Evolutionary conservation across 2,797 vertebrate genomes (phyloP), one percentile per base, ranked within the genome.

Genomic region (Coregonus suidteri): DNA sequence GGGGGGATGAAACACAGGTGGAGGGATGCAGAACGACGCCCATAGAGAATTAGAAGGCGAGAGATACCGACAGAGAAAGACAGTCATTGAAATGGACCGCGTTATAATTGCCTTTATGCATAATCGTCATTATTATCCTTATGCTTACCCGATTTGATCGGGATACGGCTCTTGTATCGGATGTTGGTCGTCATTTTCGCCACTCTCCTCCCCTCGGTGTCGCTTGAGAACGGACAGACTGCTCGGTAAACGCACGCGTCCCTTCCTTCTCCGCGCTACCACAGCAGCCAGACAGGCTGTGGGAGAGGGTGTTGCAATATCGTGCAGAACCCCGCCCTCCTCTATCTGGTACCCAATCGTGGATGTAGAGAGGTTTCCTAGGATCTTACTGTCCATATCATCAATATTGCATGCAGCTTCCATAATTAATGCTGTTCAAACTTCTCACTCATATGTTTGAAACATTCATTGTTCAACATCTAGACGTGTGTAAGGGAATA

Each of bases 81-180:
- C 77, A 66, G 75, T 87, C 74, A 86, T 6, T 67, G 75, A 75
- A 51, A 9, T 53, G 30, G 30, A 31, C 64, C 30, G 11, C 25
- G 20, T 11, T 15, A 30, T 66, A 31, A 66, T 14, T 66, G 13
- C 25, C 34, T 52, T 14, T 64, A 76, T 34, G 51, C 14, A 67
- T 71, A 41, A 72, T 30, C 66, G 9, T 35, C 9, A 68, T 25
- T 6, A 59, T 59, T 6, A 59, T 18, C 56, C 18, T 5, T 2
- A 1, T n/a, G 13, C 94, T 96, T 94, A 98, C 98, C 98, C 93
- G 97, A 94, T 93, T 96, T 97, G 0, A 94, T 93, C 90, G 93
- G 93, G 80, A 95, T 95, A 85, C 97, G 96, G 95, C 95, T 98
- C 88, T 97, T 98, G 95, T 96, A 97, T 77, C 97, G 93, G 91